Evolutionary conservation across 2,113 vertebrate genomes (phyloP).

Genomic region (Aspidoscelis tigris): DNA sequence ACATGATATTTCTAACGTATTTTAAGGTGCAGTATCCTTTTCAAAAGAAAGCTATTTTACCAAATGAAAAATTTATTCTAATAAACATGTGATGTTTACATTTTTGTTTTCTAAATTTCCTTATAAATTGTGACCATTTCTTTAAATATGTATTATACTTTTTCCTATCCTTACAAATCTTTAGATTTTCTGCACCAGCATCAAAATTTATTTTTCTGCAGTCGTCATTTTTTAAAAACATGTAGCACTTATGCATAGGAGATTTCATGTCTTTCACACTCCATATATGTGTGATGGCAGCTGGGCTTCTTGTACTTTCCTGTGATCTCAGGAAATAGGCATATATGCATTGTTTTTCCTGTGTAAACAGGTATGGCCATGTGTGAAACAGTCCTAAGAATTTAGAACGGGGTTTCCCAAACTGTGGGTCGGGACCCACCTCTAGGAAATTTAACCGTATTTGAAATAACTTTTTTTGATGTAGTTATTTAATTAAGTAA

Average conservation of each 20-base stretch:
- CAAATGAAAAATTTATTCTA: conserved; percentile 77
- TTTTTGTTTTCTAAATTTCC: conserved; percentile 71
- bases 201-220: not conserved
- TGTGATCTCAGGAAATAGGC: not conserved
- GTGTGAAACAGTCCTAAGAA: not conserved
- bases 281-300: not conserved
- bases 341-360: not conserved
- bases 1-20: conserved; percentile 81
- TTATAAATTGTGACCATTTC: conserved; percentile 66
- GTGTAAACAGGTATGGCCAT: not conserved
- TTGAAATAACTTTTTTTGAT: no score
- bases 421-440: no score
- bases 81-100: conserved; percentile 78
- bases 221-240: not conserved
- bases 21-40: conserved; percentile 80
- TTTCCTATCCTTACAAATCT: conserved; percentile 45
- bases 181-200: not conserved
- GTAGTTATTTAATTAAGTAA: no score
- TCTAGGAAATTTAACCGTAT: no score
- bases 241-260: not conserved
- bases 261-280: not conserved
- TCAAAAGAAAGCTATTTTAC: conserved; percentile 77
- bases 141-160: conserved; percentile 80
- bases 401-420: not conserved
- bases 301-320: not conserved